These are phyloP conservation scores for Diorhabda sublineata DNA, from an alignment of 1,140 invertebrate species.

Conservation along the genomic window DNA sequence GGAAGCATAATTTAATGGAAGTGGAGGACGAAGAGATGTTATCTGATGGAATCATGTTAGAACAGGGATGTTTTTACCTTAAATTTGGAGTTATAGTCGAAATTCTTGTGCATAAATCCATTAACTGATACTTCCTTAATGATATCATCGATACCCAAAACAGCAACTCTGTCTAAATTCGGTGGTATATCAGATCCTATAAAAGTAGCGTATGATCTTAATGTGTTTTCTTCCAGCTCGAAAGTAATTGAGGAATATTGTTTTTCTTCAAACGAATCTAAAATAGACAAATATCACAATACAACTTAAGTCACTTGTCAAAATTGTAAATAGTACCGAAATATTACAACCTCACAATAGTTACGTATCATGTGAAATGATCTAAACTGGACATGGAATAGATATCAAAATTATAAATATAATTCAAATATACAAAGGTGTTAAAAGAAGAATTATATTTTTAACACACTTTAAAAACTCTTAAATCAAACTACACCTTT, in stretches of 20 bases:
- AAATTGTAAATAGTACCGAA: neutral
- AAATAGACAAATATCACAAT: slow-evolving; percentile 28
- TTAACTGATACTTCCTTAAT: slow-evolving; percentile 39
- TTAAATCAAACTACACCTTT: too few species aligned
- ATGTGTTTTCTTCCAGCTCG: slow-evolving; percentile 47
- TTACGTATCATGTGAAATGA: neutral
- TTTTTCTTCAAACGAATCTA: slow-evolving; percentile 59
- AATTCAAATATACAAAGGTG: neutral
- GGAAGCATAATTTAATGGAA: too few species aligned
- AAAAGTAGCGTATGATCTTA: slow-evolving; percentile 50
- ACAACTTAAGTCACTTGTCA: neutral
- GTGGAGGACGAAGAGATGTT: neutral
- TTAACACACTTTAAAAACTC: too few species aligned
- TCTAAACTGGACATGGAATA: neutral
- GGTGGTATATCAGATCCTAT: slow-evolving; percentile 53
- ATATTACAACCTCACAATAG: neutral
- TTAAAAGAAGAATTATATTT: neutral
- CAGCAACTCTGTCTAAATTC: slow-evolving; percentile 38
- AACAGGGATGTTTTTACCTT: slow-evolving; percentile 29
- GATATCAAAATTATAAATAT: neutral
- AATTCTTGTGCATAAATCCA: slow-evolving; percentile 29
- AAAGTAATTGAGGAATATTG: slow-evolving; percentile 59
- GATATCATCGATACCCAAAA: slow-evolving; percentile 38
- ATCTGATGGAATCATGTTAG: slow-evolving; percentile 21
- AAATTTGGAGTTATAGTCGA: slow-evolving; percentile 36